These are phyloP conservation scores for Pseudomyrmex gracilis DNA, from an alignment of 1,140 invertebrate genomes.

Conservation along the genomic window DNA sequence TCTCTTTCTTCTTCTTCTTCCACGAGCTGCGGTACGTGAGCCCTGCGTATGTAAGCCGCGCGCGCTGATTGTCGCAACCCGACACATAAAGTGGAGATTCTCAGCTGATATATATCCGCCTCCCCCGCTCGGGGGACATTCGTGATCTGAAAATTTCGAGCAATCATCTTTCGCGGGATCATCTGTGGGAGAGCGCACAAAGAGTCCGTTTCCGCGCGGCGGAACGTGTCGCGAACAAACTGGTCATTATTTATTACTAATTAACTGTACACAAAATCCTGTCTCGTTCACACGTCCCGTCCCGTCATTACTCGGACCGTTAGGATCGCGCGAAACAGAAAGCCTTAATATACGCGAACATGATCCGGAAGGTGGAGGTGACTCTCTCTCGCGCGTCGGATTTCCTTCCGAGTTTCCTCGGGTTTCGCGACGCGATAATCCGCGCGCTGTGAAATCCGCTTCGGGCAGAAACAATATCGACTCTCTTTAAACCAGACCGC, in stretches of 20 bases:
- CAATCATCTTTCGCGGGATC: not conserved
- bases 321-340: conserved; percentile 6
- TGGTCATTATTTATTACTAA: conserved; percentile 53
- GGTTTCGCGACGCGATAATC: not conserved
- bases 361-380: not conserved
- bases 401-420: not conserved
- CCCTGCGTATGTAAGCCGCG: too few relatives aligned
- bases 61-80: conserved; percentile 9
- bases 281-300: not conserved
- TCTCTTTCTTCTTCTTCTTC: too few relatives aligned
- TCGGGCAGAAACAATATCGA: not conserved
- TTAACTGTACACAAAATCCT: conserved; percentile 29
- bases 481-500: not conserved
- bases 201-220: not conserved
- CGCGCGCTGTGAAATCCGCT: not conserved
- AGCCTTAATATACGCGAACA: conserved; percentile 17
- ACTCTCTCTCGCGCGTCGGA: not conserved
- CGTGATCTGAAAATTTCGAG: conserved; percentile 23
- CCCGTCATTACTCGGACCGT: conserved; percentile 26
- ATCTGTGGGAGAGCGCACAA: not conserved
- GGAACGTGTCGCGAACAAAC: conserved; percentile 20
- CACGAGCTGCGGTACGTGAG: not conserved
- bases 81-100: conserved; percentile 27
- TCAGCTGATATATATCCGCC: not conserved
- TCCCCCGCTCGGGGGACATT: not conserved